A percentile compares a stretch with the other conserved stretches of the same genome.
Conservation (phyloP, 2,888 invertebrate genomes). For the Nemurella pictetii region DNA sequence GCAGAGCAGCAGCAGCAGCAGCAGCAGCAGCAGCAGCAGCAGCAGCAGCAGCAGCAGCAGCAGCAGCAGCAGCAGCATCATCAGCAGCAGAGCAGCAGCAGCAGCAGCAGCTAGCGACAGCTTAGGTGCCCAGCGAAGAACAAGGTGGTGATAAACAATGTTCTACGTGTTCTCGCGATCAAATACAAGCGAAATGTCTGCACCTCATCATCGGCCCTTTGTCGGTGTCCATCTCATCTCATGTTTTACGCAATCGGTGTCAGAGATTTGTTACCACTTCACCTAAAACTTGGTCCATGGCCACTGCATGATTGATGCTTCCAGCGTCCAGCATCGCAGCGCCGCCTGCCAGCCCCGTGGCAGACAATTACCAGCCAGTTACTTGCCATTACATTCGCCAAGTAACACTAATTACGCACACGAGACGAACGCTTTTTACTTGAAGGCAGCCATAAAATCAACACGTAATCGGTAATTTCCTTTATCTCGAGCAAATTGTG, state of each 20-base stretch:
- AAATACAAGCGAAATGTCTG: background rate
- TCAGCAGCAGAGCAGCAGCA: background rate
- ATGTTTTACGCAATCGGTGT: background rate
- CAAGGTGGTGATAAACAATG: background rate
- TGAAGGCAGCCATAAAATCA: too few species aligned
- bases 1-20: background rate
- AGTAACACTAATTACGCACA: too few species aligned
- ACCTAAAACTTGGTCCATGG: background rate
- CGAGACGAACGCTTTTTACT: too few species aligned
- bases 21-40: too few species aligned
- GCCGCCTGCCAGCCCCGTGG: background rate
- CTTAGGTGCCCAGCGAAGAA: background rate
- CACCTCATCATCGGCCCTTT: background rate
- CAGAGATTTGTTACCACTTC: background rate
- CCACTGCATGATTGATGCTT: background rate
- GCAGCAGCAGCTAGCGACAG: background rate
- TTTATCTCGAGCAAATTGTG: too few species aligned
- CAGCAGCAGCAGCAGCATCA: background rate
- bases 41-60: background rate
- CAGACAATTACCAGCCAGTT: background rate
- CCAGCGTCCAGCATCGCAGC: background rate
- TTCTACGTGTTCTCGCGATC: background rate
- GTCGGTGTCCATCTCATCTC: background rate
- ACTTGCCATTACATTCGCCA: too few species aligned
- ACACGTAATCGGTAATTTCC: too few species aligned